Percentiles rank a stretch among this genome's conserved stretches.
Evolutionary conservation across 2,888 invertebrate genomes (phyloP).

Genomic region (Drosophila borborema): DNA sequence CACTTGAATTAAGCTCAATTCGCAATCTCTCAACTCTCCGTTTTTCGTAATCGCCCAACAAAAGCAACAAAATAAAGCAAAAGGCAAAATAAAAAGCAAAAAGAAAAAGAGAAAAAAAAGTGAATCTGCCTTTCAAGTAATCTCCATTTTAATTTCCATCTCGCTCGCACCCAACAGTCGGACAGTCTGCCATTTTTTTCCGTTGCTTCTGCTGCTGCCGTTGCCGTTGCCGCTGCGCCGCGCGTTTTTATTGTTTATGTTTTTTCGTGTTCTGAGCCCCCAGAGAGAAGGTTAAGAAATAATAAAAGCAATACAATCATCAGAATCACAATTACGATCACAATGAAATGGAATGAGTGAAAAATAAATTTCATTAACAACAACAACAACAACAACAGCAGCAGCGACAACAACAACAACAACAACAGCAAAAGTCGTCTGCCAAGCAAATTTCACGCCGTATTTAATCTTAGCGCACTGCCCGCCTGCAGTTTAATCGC

Average conservation of each 20-base stretch:
- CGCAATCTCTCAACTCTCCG: conserved; percentile 65
- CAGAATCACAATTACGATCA: conserved; percentile 59
- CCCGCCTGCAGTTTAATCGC: conserved; percentile 82
- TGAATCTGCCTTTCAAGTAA: conserved; percentile 72
- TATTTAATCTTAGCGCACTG: conserved; percentile 83
- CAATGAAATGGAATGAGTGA: conserved; percentile 76
- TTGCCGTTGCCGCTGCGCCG: conserved; percentile 43
- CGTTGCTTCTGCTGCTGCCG: conserved; percentile 36
- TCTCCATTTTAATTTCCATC: conserved; percentile 59
- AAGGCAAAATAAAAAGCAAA: conserved; percentile 19
- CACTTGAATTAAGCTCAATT: conserved; percentile 64
- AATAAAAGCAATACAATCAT: conserved; percentile 67
- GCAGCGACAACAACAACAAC: conserved; percentile 32
- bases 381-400: conserved; percentile 34
- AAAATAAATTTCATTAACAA: conserved; percentile 77
- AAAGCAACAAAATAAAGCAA: conserved; percentile 28
- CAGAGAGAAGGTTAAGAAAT: conserved; percentile 69
- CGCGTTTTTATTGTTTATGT: conserved; percentile 76
- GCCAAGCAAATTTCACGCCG: conserved; percentile 76
- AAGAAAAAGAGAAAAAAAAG: conserved; percentile 61
- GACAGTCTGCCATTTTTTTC: conserved; percentile 63
- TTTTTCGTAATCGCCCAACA: conserved; percentile 75
- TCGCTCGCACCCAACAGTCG: conserved; percentile 61
- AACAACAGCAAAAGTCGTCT: conserved; percentile 59
- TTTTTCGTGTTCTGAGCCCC: conserved; percentile 74